Evolutionary conservation across 2,797 vertebrate species (phyloP), one percentile per base, ranked within the genome.

Genomic region (Ceryle rudis): DNA sequence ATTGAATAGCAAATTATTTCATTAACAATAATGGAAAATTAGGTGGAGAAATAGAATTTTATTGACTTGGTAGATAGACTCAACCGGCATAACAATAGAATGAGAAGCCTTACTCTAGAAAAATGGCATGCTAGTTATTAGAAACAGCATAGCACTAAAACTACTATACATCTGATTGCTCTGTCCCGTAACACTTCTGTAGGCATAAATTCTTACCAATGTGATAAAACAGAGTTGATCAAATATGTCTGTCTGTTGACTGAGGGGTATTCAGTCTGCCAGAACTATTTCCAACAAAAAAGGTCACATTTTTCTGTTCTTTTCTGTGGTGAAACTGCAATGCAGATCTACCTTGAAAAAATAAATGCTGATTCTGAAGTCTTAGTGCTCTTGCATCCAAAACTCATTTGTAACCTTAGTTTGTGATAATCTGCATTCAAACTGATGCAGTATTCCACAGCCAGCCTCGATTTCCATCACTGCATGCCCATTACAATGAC

Each of bases 331-430:
- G 64, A 86, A 92, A 90, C 73, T 65, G 90, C 96, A 97, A 52
- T 93, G 91, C 88, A 95, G 93, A 91, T 88, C 70, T 90, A 17
- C 39, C 62, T 91, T 81, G 64, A 94, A 91, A 91, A 96, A 91
- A 94, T 88, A 72, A 25, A 35, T 72, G 46, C 64, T 96, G 46
- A 92, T 85, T 70, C 64, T 82, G 67, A 81, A 89, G 41, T 57
- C 52, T 71, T 80, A 55, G 55, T 33, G 42, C 29, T 57, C 84
- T 79, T 89, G 65, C 18, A 83, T 88, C 71, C 51, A 82, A 89
- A 39, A 15, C 67, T 78, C 25, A 64, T 87, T 86, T 5, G 12
- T 79, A 86, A 15, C 31, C 25, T 88, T 58, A 57, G 9, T 44
- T 60, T 78, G 46, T 54, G 55, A 61, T 52, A 65, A 72, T n/a